Evolutionary conservation across 2,888 invertebrate species (phyloP), one percentile per base, ranked within the genome.

Genomic region (Eristalis tenax): DNA sequence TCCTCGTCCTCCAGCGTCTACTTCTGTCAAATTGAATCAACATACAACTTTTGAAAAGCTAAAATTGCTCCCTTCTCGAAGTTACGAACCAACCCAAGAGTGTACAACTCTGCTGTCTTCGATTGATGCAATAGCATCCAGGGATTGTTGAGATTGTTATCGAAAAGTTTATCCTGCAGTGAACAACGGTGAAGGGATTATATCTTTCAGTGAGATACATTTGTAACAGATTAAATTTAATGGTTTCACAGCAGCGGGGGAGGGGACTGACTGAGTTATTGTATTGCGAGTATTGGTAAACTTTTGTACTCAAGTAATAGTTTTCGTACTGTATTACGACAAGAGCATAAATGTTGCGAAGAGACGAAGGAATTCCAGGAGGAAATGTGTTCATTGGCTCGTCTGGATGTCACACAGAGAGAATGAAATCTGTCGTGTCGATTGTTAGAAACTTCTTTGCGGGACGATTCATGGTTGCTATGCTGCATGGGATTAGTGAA

Each of bases 1-100:
- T 68, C 63, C 73, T 56, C 66, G 69, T 56, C 69, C 63, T 66
- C 71, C 38, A 50, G 38, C 23, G 73, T 81, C 76, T 66, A 18
- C 61, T 86, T 71, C 69, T 78, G 74, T 79, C 78, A 86, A 82
- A 86, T 82, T 77, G 74, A 78, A 86, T 86, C 86, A 82, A 86
- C 74, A 75, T 61, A 69, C 78, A 77, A 86, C 56, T 78, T 86
- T 82, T 66, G 40, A 74, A 50, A 50, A 86, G 81, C 74, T 77
- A 78, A 86, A 86, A 66, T 77, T 77, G 70, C 66, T 82, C 74
- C 78, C 35, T 59, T 59, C 65, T 28, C 6, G 50, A 56, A 59
- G 59, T 18, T 61, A 6, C 13, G 23, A 0, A 57, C 32, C 61
- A 63, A n/a, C 40, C n/a, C 57, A 59, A 40, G 43, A 26, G 8